phyloP scores from a whole-genome alignment of 2,113 vertebrate species.

The Tragelaphus scriptus region DNA sequence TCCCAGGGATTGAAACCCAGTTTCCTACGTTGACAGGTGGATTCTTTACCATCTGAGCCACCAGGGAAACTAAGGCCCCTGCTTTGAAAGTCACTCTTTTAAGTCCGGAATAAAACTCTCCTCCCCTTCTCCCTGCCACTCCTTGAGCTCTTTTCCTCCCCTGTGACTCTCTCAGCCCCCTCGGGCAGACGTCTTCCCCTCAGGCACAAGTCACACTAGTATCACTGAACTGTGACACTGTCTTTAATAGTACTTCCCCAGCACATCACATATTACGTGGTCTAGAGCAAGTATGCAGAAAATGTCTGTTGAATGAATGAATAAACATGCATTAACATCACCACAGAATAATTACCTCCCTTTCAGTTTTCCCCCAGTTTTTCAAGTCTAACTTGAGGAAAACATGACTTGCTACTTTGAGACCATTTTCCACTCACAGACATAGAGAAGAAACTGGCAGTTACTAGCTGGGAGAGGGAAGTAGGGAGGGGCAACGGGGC shows the following conservation, averaged over 20 bases:
- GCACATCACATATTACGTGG: background rate
- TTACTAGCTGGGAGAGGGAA: background rate
- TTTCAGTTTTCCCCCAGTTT: background rate
- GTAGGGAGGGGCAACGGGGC: background rate
- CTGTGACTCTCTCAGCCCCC: background rate
- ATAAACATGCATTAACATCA: background rate
- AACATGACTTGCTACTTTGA: background rate
- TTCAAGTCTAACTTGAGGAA: background rate
- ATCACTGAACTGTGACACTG: background rate
- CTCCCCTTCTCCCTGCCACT: background rate
- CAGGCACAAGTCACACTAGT: background rate
- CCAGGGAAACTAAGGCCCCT: background rate
- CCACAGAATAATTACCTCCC: background rate
- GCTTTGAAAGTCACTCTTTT: background rate
- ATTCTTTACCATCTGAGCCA: background rate
- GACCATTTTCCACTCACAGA: background rate
- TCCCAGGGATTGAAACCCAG: background rate
- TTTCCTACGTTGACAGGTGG: background rate
- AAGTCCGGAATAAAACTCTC: background rate
- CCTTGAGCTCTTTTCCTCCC: background rate
- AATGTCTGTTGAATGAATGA: background rate
- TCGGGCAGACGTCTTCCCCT: background rate
- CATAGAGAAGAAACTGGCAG: background rate
- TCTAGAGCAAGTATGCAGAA: background rate
- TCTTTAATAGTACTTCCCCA: background rate